Percentiles rank a stretch among this genome's conserved stretches.
Conservation (phyloP, 92 coral and sea anemone genomes). For the Umimayanthus chanpuru region DNA sequence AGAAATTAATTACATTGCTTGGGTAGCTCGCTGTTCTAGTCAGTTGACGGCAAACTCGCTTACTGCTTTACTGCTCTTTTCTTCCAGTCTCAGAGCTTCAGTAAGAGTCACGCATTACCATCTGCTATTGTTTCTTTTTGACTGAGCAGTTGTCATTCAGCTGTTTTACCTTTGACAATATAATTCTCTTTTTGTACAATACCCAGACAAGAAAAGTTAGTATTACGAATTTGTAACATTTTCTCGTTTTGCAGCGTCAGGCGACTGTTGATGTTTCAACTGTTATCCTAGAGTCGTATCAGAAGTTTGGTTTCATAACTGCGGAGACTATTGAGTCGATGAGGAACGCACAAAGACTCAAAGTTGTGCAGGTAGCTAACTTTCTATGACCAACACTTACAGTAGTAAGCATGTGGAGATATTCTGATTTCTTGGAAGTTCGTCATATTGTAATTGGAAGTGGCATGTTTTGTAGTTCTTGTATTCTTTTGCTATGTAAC, state of each 20-base stretch:
- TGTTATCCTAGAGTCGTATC: slow-evolving; percentile 88
- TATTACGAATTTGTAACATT: too few species aligned
- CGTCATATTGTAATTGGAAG: too few species aligned
- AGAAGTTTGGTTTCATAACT: slow-evolving; percentile 94
- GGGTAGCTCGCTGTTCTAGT: too few species aligned
- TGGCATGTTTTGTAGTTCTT: too few species aligned
- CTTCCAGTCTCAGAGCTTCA: too few species aligned
- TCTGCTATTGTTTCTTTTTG: too few species aligned
- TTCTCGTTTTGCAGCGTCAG: slow-evolving; percentile 55
- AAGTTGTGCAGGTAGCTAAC: slow-evolving; percentile 84
- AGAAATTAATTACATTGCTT: too few species aligned
- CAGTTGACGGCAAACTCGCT: too few species aligned
- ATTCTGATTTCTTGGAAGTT: not conserved
- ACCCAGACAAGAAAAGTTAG: not conserved
- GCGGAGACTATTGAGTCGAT: slow-evolving; percentile 90
- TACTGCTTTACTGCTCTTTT: too few species aligned
- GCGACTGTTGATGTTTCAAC: slow-evolving; percentile 86
- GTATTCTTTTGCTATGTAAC: too few species aligned
- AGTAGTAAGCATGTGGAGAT: not conserved
- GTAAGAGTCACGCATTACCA: too few species aligned
- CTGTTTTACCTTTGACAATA: not conserved
- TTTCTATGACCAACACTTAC: not conserved
- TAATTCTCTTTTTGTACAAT: not conserved
- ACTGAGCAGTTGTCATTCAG: not conserved
- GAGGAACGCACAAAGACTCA: slow-evolving; percentile 93